Evolutionary conservation across 2,888 invertebrate genomes (phyloP).

Genomic region (Timandra comae): DNA sequence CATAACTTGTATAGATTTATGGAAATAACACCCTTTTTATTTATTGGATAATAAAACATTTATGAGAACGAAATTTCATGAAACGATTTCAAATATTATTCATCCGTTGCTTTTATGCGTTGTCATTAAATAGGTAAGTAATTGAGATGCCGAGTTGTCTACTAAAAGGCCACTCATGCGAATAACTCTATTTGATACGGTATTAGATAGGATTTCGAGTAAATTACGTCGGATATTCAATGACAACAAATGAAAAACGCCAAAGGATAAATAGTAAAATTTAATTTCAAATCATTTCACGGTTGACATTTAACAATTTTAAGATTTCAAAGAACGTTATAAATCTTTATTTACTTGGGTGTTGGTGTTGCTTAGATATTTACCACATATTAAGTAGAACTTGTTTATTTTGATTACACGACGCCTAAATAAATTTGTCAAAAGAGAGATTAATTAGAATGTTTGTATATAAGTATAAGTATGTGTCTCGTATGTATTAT

Average conservation of each 20-base stretch:
- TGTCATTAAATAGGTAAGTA: conserved; percentile 5
- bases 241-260: conserved; percentile 4
- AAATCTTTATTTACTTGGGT: too few relatives aligned
- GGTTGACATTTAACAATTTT: background rate
- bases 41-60: too few relatives aligned
- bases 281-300: conserved; percentile 1
- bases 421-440: too few relatives aligned
- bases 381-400: too few relatives aligned
- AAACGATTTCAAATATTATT: conserved; percentile 9
- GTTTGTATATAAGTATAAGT: too few relatives aligned
- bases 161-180: conserved; percentile 22
- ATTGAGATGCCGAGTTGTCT: conserved; percentile 18
- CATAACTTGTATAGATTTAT: too few relatives aligned
- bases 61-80: conserved; percentile 7
- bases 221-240: conserved; percentile 10
- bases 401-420: too few relatives aligned
- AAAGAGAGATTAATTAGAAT: too few relatives aligned
- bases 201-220: conserved; percentile 21
- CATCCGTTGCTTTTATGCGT: conserved; percentile 1
- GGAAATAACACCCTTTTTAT: too few relatives aligned
- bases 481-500: too few relatives aligned
- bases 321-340: too few relatives aligned
- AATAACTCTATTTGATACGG: conserved; percentile 26
- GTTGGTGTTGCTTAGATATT: too few relatives aligned
- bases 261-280: conserved; percentile 4